Base-by-base conservation (phyloP, 2,113 vertebrate genomes). In the Guaruba guarouba region DNA sequence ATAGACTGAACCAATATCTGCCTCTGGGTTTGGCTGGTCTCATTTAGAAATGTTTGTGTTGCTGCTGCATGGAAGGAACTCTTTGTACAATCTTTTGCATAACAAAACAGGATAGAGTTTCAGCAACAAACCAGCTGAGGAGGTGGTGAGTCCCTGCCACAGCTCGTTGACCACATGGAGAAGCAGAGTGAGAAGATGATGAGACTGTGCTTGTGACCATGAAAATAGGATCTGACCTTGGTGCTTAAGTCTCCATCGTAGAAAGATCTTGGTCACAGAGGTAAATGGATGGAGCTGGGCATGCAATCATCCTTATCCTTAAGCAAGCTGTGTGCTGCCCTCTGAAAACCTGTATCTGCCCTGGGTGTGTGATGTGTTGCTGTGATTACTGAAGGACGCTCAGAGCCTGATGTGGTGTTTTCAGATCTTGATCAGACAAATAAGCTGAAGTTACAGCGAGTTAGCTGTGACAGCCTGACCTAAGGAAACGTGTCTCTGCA, bases 21-120 rank as follows among this genome's bases (percentile, higher is more conserved):
- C 93, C 85, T 94, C 88, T 94, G 82, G 68, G 49, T 95, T 91
- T 81, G 92, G 68, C 80, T 90, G 80, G 88, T 93, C 79, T 94
- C 64, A 62, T 94, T 95, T 94, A 93, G 82, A 92, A 93, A 85
- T 55, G 91, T 91, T 95, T 90, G 54, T 74, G 84, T 71, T 89
- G 62, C 89, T 82, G 92, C 84, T 87, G 78, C 54, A 27, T 0
- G 4, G 67, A 80, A 62, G 75, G 62, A 54, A 74, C 49, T 82
- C 71, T 64, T 27, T 90, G 78, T 80, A 14, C 64, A 41, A 0
- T 14, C 22, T 91, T 92, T 71, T 93, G 85, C 68, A 46, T 84
- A 71, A 68, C 76, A 88, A 57, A 90, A 16, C 2, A 0, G 14
- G 1, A 3, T 23, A 51, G 1, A 2, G 27, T 37, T 48, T 74